Evolutionary conservation across 1,140 invertebrate species (phyloP).

Genomic region (Drosophila rufa): DNA sequence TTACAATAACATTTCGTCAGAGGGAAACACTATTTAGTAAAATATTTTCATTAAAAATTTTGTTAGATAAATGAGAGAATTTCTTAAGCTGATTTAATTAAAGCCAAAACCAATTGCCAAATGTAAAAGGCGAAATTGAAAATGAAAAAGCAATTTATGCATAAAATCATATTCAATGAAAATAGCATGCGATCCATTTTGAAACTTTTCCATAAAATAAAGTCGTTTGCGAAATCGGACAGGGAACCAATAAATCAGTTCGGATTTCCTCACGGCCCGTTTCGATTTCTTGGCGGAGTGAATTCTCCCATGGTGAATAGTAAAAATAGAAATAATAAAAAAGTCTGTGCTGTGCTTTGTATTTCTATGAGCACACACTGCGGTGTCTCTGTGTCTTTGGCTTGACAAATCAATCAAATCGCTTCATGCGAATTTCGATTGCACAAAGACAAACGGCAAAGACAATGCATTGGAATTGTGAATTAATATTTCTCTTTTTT

Average conservation of each 20-base stretch:
- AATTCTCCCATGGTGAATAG: conserved; percentile 21
- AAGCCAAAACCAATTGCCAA: neutral
- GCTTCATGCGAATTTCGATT: conserved; percentile 55
- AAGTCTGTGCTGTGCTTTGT: conserved; percentile 6
- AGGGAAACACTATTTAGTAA: no score
- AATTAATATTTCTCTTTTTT: neutral
- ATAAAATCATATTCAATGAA: conserved; percentile 1
- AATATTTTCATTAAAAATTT: no score
- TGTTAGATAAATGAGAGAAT: neutral
- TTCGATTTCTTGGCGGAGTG: conserved; percentile 26
- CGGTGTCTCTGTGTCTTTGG: conserved; percentile 12
- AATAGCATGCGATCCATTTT: neutral
- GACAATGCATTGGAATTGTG: conserved; percentile 44
- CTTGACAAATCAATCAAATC: conserved; percentile 52
- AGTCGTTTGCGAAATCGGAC: conserved; percentile 12
- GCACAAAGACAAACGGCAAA: conserved; percentile 37
- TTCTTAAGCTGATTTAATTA: conserved; percentile 5
- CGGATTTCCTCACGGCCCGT: conserved; percentile 19
- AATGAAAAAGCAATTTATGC: neutral
- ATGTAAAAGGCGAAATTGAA: neutral
- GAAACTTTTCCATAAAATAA: conserved; percentile 8
- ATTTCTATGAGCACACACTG: conserved; percentile 2
- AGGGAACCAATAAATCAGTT: conserved; percentile 30
- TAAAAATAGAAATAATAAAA: conserved; percentile 22
- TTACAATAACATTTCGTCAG: no score